These are phyloP conservation scores for Anoncus sp. DNA, from an alignment of 2,888 invertebrate species.

Conservation along the genomic window DNA sequence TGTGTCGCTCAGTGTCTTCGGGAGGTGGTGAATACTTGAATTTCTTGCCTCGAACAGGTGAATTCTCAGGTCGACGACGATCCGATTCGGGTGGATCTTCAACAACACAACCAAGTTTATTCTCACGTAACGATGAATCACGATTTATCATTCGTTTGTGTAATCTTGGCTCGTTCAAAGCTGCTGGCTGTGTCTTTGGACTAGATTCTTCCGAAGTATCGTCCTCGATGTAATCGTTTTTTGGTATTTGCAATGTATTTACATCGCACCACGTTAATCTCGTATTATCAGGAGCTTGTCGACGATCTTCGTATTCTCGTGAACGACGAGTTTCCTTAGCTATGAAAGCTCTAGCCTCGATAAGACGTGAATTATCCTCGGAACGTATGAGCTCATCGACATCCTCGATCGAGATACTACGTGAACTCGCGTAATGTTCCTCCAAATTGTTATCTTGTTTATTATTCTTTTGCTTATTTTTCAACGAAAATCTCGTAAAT, in stretches of 20 bases:
- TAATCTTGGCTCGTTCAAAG: constrained; percentile 18
- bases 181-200: constrained; percentile 2
- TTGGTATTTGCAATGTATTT: neutral
- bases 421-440: constrained; percentile 67
- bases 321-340: constrained; percentile 43
- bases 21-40: constrained; percentile 75
- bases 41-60: constrained; percentile 37
- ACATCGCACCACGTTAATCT: no score
- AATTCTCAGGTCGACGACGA: neutral
- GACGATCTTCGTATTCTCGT: neutral
- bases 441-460: constrained; percentile 22
- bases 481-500: neutral
- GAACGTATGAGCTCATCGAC: constrained; percentile 76
- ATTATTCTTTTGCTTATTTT: constrained; percentile 3
- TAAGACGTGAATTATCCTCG: constrained; percentile 71
- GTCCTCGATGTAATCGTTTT: constrained; percentile 11
- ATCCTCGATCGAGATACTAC: constrained; percentile 76
- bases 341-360: constrained; percentile 67
- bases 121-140: neutral
- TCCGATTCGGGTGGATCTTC: neutral
- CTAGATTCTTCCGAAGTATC: constrained; percentile 43
- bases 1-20: constrained; percentile 47
- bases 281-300: neutral
- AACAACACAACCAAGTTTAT: neutral
- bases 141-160: constrained; percentile 9